Conservation (phyloP, 2,113 vertebrate genomes). For the Eptesicus fuscus region DNA sequence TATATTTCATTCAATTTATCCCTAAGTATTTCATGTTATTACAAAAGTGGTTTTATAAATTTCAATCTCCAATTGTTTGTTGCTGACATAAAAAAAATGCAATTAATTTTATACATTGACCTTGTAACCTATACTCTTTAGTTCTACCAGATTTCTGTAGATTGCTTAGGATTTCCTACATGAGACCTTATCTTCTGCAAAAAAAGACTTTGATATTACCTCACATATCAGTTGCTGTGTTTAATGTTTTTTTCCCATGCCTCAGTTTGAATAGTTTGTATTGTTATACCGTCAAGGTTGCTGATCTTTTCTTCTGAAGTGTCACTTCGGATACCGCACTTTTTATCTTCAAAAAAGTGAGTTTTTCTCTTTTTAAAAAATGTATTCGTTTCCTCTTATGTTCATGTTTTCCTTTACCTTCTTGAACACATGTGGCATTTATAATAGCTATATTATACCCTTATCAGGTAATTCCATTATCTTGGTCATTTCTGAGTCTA, state of each 20-base stretch:
- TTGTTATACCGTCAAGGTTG: not conserved
- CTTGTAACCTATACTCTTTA: not conserved
- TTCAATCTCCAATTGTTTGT: not conserved
- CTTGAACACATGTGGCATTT: not conserved
- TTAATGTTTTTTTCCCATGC: not conserved
- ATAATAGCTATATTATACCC: not conserved
- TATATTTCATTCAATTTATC: slow-evolving; percentile 7
- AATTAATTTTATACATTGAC: not conserved
- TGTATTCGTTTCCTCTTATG: not conserved
- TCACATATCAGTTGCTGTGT: not conserved
- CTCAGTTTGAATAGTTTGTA: not conserved
- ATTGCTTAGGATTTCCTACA: not conserved
- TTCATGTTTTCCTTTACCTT: not conserved
- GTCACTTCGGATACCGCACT: not conserved
- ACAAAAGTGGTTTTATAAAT: not conserved
- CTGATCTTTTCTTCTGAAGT: not conserved
- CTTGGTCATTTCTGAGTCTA: not conserved
- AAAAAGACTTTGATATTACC: not conserved
- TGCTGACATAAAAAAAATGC: not conserved
- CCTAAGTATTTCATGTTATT: not conserved
- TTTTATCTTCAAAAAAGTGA: not conserved
- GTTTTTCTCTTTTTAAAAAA: not conserved
- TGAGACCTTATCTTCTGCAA: not conserved
- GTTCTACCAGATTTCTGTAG: not conserved
- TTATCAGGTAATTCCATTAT: not conserved